Conservation (phyloP, 1,140 invertebrate genomes). For the Bombus balteatus region DNA sequence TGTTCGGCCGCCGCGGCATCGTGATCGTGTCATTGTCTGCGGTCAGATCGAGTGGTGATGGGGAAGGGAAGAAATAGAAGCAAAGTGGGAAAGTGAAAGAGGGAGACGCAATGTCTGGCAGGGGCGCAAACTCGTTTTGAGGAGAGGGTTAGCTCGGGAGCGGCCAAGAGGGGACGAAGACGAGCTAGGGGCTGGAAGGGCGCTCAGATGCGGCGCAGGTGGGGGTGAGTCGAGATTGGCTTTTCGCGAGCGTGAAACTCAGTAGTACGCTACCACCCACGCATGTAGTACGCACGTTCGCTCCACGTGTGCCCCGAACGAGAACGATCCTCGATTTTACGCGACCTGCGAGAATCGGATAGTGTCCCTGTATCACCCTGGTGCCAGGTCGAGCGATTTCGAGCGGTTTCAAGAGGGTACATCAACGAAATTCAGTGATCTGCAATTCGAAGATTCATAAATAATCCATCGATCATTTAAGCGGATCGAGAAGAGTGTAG, state of each 20-base stretch:
- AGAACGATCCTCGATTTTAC: constrained; percentile 7
- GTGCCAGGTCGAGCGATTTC: constrained; percentile 15
- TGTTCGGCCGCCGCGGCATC: not conserved
- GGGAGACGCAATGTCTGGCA: constrained; percentile 22
- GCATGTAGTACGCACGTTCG: constrained; percentile 79
- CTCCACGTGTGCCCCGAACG: constrained; percentile 73
- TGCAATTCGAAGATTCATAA: too few relatives aligned
- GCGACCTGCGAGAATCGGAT: not conserved
- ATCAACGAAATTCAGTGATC: not conserved
- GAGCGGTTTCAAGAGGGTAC: not conserved
- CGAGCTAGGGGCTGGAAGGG: constrained; percentile 37
- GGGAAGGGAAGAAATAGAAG: not conserved
- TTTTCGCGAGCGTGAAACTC: constrained; percentile 69
- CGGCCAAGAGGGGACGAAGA: constrained; percentile 43
- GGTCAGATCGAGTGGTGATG: not conserved
- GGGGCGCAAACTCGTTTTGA: constrained; percentile 67
- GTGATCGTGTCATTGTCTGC: not conserved
- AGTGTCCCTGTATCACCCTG: not conserved
- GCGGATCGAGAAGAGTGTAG: not conserved
- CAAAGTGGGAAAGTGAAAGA: not conserved
- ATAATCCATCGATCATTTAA: not conserved
- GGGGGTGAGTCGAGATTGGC: constrained; percentile 63
- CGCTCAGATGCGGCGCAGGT: constrained; percentile 39
- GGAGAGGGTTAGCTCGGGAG: constrained; percentile 44
- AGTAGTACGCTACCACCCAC: constrained; percentile 81